These are phyloP conservation scores for Arge pagana DNA, from an alignment of 2,888 invertebrate species.

Conservation along the genomic window DNA sequence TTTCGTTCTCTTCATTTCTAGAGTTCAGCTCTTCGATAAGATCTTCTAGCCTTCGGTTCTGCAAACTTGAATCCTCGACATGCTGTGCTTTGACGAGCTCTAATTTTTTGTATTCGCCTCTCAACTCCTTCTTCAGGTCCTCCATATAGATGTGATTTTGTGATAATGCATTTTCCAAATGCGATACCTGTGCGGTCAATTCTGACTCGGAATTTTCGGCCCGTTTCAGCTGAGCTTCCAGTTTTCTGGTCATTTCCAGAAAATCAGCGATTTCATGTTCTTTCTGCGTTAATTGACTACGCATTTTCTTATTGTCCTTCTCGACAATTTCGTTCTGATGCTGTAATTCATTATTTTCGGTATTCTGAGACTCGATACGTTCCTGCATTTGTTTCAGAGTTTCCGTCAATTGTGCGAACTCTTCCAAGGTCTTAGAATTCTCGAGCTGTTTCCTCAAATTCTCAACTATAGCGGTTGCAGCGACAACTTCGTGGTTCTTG, in stretches of 20 bases:
- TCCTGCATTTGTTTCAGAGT: conserved; percentile 63
- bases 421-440: conserved; percentile 65
- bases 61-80: conserved; percentile 55
- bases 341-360: too few species aligned
- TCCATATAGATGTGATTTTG: conserved; percentile 36
- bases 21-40: conserved; percentile 56
- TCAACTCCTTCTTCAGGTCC: conserved; percentile 42
- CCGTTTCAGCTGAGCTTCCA: conserved; percentile 51
- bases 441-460: conserved; percentile 40
- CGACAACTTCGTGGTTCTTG: conserved; percentile 17
- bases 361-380: conserved; percentile 42
- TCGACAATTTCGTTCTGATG: conserved; percentile 33
- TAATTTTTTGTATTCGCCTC: conserved; percentile 60
- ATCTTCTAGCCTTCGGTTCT: conserved; percentile 55
- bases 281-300: conserved; percentile 49
- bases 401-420: conserved; percentile 63
- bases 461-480: conserved; percentile 36
- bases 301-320: conserved; percentile 24
- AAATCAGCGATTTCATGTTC: conserved; percentile 58
- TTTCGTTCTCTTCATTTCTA: conserved; percentile 57
- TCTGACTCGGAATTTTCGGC: conserved; percentile 28
- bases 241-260: conserved; percentile 50
- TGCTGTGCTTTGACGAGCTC: conserved; percentile 53
- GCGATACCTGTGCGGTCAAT: conserved; percentile 34
- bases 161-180: conserved; percentile 37